Percentiles rank a stretch among this genome's conserved stretches.
phyloP scores from a whole-genome alignment of 2,797 vertebrate genomes.

The Darevskia mixta region DNA sequence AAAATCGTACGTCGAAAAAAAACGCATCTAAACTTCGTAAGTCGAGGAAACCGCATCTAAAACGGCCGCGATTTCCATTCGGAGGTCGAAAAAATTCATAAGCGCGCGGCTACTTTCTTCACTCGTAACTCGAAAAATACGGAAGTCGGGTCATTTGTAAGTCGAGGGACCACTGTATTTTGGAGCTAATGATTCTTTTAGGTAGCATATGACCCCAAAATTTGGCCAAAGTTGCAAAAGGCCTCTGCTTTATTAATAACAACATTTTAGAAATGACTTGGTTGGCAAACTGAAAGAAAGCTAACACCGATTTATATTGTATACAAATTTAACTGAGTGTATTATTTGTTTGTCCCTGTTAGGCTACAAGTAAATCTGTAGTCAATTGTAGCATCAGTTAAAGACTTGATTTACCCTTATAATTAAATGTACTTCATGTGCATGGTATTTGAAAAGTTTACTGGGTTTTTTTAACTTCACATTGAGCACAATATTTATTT shows the following conservation, averaged over 20 bases:
- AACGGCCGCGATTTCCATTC: too few species aligned
- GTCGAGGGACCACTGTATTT: too few species aligned
- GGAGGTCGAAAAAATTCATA: too few species aligned
- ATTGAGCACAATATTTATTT: constrained; percentile 9
- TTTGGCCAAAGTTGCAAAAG: not conserved
- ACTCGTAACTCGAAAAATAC: too few species aligned
- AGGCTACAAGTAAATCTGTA: constrained; percentile 16
- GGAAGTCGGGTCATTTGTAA: too few species aligned
- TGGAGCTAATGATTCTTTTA: not conserved
- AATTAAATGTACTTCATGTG: constrained; percentile 47
- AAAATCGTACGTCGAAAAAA: too few species aligned
- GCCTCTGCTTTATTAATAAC: not conserved
- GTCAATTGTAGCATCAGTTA: constrained; percentile 14
- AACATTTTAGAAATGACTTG: not conserved
- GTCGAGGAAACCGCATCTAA: too few species aligned
- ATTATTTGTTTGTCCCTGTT: constrained; percentile 10
- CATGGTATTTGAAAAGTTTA: constrained; percentile 41
- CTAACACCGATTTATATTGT: not conserved
- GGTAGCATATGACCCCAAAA: not conserved
- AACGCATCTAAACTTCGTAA: too few species aligned
- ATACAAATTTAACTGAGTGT: not conserved
- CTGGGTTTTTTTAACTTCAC: constrained; percentile 37
- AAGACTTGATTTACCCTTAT: constrained; percentile 9
- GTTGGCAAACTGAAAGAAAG: not conserved
- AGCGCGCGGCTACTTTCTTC: too few species aligned